Percentiles rank a stretch among this genome's conserved stretches.
These are phyloP conservation scores for Apodemia duryi DNA, from an alignment of 2,888 invertebrate species.

Conservation along the genomic window DNA sequence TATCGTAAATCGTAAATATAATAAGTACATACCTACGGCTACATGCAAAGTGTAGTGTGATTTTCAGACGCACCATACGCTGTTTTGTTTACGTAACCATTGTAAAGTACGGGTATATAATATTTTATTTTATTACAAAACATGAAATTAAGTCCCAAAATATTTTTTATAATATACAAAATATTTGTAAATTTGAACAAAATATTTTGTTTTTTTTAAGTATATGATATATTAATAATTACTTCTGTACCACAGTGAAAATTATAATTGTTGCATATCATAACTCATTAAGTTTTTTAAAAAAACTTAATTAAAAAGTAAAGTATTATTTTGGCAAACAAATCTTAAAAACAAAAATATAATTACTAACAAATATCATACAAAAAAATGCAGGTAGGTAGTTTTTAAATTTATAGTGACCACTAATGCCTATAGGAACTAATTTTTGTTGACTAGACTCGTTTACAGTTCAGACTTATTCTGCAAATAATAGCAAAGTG, in stretches of 20 bases:
- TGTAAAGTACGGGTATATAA: too few species aligned
- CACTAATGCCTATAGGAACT: slow-evolving; percentile 39
- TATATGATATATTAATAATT: not conserved
- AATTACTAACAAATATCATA: slow-evolving; percentile 7
- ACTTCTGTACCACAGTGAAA: slow-evolving; percentile 5
- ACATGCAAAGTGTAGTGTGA: too few species aligned
- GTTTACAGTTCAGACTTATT: slow-evolving; percentile 52
- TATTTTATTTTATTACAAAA: too few species aligned
- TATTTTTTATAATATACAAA: too few species aligned
- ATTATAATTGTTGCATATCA: not conserved
- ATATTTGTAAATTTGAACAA: too few species aligned
- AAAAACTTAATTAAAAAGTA: not conserved
- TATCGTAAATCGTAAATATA: too few species aligned
- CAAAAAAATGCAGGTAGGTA: not conserved
- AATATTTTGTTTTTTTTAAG: too few species aligned
- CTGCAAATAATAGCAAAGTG: slow-evolving; percentile 49
- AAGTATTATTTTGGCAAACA: not conserved
- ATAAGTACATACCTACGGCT: too few species aligned
- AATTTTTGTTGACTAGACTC: slow-evolving; percentile 40
- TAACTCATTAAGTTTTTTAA: not conserved
- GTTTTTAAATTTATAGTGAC: slow-evolving; percentile 7
- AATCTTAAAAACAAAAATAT: not conserved
- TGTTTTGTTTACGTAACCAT: too few species aligned
- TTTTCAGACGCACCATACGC: too few species aligned
- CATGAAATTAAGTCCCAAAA: too few species aligned